Conservation (phyloP, 2,113 vertebrate species). For the Hepsetus odoe region DNA sequence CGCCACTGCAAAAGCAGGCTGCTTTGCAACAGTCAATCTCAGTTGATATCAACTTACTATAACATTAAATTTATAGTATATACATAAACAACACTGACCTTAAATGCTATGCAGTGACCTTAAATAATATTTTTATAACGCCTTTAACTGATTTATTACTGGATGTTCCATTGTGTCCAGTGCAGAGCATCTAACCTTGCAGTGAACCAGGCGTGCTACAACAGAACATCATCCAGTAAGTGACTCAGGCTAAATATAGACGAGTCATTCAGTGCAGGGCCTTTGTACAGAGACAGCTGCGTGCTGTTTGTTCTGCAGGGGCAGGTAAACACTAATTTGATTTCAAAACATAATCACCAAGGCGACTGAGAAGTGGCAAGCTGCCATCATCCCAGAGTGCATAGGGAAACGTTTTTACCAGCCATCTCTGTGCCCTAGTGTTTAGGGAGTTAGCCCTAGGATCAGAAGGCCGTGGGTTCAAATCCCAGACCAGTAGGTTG, state of each 20-base stretch:
- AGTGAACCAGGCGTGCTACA: conserved; percentile 31
- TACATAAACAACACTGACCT: conserved; percentile 21
- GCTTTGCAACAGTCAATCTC: neutral
- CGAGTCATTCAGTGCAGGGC: conserved; percentile 43
- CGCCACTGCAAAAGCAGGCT: neutral
- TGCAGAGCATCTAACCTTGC: conserved; percentile 41
- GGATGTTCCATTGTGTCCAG: conserved; percentile 12
- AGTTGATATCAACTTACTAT: conserved; percentile 24
- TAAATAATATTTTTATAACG: conserved; percentile 23
- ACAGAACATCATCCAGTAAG: conserved; percentile 27
- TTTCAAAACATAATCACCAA: conserved; percentile 53
- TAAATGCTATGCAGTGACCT: conserved; percentile 7
- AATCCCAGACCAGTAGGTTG: too few relatives aligned
- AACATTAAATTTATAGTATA: too few relatives aligned
- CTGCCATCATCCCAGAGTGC: neutral
- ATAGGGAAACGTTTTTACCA: conserved; percentile 1
- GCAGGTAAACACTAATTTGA: conserved; percentile 58
- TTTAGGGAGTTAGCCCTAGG: too few relatives aligned
- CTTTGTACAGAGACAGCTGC: conserved; percentile 55
- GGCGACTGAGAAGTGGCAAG: conserved; percentile 28
- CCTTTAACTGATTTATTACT: conserved; percentile 29
- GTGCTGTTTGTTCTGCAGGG: conserved; percentile 51
- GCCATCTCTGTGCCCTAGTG: too few relatives aligned
- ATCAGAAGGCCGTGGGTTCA: too few relatives aligned
- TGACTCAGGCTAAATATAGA: conserved; percentile 53